phyloP scores from a whole-genome alignment of 2,797 vertebrate genomes.

The Gallinago solitaria region DNA sequence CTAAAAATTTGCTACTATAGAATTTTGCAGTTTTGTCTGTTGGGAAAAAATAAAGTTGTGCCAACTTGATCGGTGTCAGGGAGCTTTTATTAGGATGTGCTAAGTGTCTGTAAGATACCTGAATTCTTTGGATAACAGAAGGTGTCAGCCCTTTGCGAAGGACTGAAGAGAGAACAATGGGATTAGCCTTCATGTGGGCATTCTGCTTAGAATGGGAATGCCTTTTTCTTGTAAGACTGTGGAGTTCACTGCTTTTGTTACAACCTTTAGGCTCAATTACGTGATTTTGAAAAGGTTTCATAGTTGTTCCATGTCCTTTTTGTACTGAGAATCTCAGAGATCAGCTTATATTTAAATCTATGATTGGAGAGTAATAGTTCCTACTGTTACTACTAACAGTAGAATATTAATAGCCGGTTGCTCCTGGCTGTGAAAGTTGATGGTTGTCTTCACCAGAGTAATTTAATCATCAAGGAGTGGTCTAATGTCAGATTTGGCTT shows the following conservation, averaged over 20 bases:
- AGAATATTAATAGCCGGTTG: not conserved
- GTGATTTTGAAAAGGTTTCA: not conserved
- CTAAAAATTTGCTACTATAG: not conserved
- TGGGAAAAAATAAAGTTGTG: not conserved
- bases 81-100: not conserved
- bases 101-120: not conserved
- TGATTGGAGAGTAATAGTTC: not conserved
- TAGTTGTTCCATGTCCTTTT: not conserved
- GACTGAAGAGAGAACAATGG: not conserved
- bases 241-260: not conserved
- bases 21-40: not conserved
- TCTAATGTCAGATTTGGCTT: not conserved
- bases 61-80: not conserved
- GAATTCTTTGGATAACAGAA: not conserved
- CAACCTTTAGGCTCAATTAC: not conserved
- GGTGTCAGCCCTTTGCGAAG: not conserved
- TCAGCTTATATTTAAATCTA: not conserved
- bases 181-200: not conserved
- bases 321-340: not conserved
- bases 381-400: not conserved
- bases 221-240: not conserved
- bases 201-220: not conserved
- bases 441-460: not conserved
- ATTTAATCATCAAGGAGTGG: not conserved
- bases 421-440: not conserved